phyloP scores from a whole-genome alignment of 2,888 invertebrate genomes.

The Microchrysa polita region DNA sequence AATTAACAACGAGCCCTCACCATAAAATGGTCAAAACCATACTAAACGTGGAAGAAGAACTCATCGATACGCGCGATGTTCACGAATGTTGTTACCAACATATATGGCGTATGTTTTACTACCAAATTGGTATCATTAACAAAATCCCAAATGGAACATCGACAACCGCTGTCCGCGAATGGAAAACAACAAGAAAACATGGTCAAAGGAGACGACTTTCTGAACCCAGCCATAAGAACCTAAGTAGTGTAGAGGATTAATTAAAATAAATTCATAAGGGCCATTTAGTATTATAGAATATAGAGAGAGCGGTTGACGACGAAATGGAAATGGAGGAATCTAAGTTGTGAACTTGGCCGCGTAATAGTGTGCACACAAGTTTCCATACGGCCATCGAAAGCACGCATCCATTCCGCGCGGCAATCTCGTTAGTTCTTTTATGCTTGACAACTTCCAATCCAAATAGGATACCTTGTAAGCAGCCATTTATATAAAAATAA shows the following conservation, averaged over 20 bases:
- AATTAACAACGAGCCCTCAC: not conserved
- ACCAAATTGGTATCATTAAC: slow-evolving; percentile 42
- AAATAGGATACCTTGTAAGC: slow-evolving; percentile 2
- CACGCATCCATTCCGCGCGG: not conserved
- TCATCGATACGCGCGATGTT: not conserved
- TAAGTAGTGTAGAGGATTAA: slow-evolving; percentile 21
- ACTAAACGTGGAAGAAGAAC: not conserved
- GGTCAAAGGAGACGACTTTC: slow-evolving; percentile 12
- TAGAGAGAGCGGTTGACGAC: not conserved
- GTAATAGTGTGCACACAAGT: slow-evolving; percentile 17
- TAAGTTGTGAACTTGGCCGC: not conserved
- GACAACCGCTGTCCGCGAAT: slow-evolving; percentile 11
- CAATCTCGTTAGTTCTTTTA: slow-evolving; percentile 16
- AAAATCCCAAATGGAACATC: slow-evolving; percentile 32
- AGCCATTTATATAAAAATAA: slow-evolving; percentile 30
- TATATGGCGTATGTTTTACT: slow-evolving; percentile 35
- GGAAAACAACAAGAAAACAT: slow-evolving; percentile 36
- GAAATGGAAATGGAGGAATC: not conserved
- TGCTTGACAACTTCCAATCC: slow-evolving; percentile 15
- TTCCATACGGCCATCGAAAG: slow-evolving; percentile 5
- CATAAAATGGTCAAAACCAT: not conserved
- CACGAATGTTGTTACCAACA: not conserved
- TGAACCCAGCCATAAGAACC: slow-evolving; percentile 2
- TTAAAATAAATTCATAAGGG: slow-evolving; percentile 33
- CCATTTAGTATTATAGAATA: not conserved